Percentiles rank a stretch among this genome's conserved stretches.
Evolutionary conservation across 2,797 vertebrate species (phyloP).

Genomic region (Bradypodion ventrale): DNA sequence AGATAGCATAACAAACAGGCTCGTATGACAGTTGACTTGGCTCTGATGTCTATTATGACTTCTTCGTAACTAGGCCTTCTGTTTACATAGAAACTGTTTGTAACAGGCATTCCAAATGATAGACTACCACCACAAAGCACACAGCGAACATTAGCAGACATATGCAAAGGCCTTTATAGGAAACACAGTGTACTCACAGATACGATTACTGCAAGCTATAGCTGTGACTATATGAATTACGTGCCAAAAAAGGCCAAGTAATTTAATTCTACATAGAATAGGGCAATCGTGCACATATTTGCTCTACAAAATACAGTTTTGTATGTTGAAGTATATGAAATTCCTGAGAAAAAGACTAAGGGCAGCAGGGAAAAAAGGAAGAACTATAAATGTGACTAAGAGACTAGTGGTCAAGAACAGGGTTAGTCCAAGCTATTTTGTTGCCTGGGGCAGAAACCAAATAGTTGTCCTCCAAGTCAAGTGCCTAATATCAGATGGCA

Average conservation of each 20-base stretch:
- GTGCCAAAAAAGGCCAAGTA: not conserved
- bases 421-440: not conserved
- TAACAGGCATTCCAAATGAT: constrained; percentile 21
- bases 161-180: constrained; percentile 15
- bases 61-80: constrained; percentile 25
- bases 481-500: not conserved
- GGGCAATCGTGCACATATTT: not conserved
- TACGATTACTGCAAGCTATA: not conserved
- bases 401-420: not conserved
- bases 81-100: constrained; percentile 31
- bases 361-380: not conserved
- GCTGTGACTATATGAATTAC: not conserved
- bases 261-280: not conserved
- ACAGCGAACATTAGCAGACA: not conserved
- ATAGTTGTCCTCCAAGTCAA: not conserved
- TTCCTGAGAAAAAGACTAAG: not conserved
- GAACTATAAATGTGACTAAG: not conserved
- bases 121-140: constrained; percentile 1
- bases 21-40: constrained; percentile 6
- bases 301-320: not conserved
- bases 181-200: constrained; percentile 5
- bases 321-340: not conserved
- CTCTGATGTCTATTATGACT: constrained; percentile 16
- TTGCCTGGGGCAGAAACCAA: not conserved
- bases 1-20: not conserved